Conservation (phyloP, 1,140 invertebrate genomes). For the Drosophila grimshawi region DNA sequence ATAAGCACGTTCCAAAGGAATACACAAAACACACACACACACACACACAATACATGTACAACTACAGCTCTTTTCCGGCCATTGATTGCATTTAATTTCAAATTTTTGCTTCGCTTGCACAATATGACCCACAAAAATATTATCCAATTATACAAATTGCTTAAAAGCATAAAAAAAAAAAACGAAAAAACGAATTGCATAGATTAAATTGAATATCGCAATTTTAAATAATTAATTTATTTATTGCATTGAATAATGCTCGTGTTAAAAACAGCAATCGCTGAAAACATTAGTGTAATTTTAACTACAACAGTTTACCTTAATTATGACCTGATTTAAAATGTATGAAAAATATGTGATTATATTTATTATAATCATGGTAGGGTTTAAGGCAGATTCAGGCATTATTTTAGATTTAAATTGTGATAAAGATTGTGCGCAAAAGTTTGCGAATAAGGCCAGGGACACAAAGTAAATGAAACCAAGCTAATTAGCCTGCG, state of each 20-base stretch:
- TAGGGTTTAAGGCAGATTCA: too few relatives aligned
- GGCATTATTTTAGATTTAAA: too few relatives aligned
- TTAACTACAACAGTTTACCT: too few relatives aligned
- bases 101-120: conserved; percentile 7
- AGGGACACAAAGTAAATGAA: not conserved
- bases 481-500: not conserved
- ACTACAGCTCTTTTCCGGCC: not conserved
- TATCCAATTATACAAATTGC: conserved; percentile 13
- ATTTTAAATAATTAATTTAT: not conserved
- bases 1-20: conserved; percentile 19
- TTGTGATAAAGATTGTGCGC: too few relatives aligned
- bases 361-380: too few relatives aligned
- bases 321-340: too few relatives aligned
- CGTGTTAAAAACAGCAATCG: not conserved
- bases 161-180: conserved; percentile 7
- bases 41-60: not conserved
- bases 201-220: not conserved
- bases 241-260: too few relatives aligned
- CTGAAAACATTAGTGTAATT: not conserved
- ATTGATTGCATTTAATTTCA: conserved; percentile 23
- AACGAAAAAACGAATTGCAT: not conserved
- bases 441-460: too few relatives aligned
- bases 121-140: conserved; percentile 3
- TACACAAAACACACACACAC: conserved; percentile 7
- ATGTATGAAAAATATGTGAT: too few relatives aligned